Evolutionary conservation across 1,140 invertebrate species (phyloP).

Genomic region (Lamellibrachia luymesi): DNA sequence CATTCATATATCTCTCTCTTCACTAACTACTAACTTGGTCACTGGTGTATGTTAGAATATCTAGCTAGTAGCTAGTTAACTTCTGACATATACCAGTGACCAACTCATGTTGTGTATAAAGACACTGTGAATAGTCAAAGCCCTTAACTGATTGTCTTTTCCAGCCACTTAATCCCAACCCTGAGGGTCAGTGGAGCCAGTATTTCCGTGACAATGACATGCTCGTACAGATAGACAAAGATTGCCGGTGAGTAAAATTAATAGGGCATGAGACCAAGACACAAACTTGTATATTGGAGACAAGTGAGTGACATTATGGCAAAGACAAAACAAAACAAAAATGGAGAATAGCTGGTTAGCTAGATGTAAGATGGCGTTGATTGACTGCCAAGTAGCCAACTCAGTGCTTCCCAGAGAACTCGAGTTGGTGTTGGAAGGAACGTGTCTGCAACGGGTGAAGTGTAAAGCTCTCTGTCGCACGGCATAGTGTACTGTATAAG

Average conservation of each 20-base stretch:
- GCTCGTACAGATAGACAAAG: slow-evolving; percentile 93
- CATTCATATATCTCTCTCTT: background rate
- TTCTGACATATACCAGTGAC: background rate
- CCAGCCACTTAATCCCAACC: slow-evolving; percentile 90
- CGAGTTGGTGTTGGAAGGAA: no score
- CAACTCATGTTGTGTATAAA: background rate
- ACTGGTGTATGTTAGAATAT: background rate
- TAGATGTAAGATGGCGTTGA: no score
- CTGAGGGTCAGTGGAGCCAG: slow-evolving; percentile 88
- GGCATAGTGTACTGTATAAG: no score
- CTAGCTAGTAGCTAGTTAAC: background rate
- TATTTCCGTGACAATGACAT: slow-evolving; percentile 97
- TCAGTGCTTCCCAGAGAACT: no score
- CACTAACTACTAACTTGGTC: background rate
- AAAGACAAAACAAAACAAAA: no score
- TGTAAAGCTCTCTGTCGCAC: no score
- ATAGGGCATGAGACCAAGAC: no score
- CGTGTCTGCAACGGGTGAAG: no score
- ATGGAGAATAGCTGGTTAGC: no score
- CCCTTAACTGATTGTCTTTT: slow-evolving; percentile 17
- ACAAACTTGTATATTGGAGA: no score
- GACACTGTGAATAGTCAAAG: background rate
- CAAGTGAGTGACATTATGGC: no score
- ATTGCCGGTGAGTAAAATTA: slow-evolving; percentile 71
- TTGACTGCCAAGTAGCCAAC: no score